Base-by-base conservation (phyloP, 1,140 invertebrate species). In the Battus philenor region DNA sequence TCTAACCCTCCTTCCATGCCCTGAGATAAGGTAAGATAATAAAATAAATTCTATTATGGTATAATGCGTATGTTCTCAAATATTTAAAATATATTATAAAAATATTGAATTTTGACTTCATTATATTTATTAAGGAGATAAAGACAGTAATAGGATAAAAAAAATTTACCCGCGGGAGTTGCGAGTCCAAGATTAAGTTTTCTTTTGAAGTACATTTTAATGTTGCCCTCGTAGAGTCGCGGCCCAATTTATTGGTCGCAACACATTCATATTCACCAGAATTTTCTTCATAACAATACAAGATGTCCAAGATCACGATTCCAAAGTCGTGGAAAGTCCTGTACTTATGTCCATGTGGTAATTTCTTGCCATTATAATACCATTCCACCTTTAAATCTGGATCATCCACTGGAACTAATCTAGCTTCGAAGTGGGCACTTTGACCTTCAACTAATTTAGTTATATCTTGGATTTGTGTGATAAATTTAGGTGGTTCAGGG, bases 281-380 rank as follows among this genome's bases (percentile, higher is more conserved):
- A 79, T 99, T 98, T 87, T 99, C 97, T 81, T 96, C 95, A 70
- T 98, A 98, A 59, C 96, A 98, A 73, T 98, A 99, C 1, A 98
- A 85, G 49, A 99, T 97, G 66, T 98, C 97, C 47, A 99, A 88
- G 59, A 98, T 97, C 17, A 98, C 97, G 71, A 98, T 97, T 48
- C 94, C 97, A 86, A 99, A 98, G 74, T 99, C 97, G 74, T 98
- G 96, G 92, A 97, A 97, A 31, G 96, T 98, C 59, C 96, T 91
- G 74, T 97, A 98, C 47, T 97, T 92, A 86, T 98, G 96, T 13
- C 97, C 97, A 76, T 94, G 93, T 0, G 94, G 93, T 53, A 98
- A 85, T 73, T 96, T 96, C 77, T 96, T 94, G 38, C 95, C 96
- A 78, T 98, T 96, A 65, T 95, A 97, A 68, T 93, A 97, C 96